Percentiles rank a stretch among this genome's conserved stretches.
These are phyloP conservation scores for Onthophagus taurus DNA, from an alignment of 1,140 invertebrate genomes.

Conservation along the genomic window DNA sequence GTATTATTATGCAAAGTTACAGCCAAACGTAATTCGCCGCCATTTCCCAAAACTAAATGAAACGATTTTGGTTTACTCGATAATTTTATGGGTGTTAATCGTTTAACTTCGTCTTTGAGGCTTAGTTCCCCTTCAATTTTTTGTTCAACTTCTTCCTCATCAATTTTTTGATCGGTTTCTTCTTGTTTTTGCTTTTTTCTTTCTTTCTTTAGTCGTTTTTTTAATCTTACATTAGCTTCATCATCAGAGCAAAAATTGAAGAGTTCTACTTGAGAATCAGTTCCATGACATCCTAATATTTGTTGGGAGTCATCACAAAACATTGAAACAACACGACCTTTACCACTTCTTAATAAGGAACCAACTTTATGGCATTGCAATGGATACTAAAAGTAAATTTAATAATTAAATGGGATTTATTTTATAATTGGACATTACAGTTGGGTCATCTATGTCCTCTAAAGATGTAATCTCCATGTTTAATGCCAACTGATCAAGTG, in stretches of 20 bases:
- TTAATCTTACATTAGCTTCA: slow-evolving; percentile 56
- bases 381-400: slow-evolving; percentile 43
- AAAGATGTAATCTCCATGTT: slow-evolving; percentile 45
- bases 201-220: slow-evolving; percentile 71
- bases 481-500: slow-evolving; percentile 42
- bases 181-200: slow-evolving; percentile 42
- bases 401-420: slow-evolving; percentile 2
- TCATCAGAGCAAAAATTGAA: slow-evolving; percentile 71
- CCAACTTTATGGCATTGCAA: slow-evolving; percentile 65
- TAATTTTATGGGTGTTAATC: slow-evolving; percentile 56
- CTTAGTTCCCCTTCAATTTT: slow-evolving; percentile 32
- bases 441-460: slow-evolving; percentile 46
- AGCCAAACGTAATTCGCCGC: slow-evolving; percentile 55
- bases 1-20: slow-evolving; percentile 59
- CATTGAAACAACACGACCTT: slow-evolving; percentile 62
- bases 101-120: slow-evolving; percentile 64
- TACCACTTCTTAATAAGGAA: slow-evolving; percentile 62
- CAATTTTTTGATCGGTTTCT: slow-evolving; percentile 32
- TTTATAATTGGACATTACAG: slow-evolving; percentile 29
- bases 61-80: slow-evolving; percentile 60
- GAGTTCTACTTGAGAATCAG: slow-evolving; percentile 70
- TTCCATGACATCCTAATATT: slow-evolving; percentile 74
- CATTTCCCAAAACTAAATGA: slow-evolving; percentile 55
- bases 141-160: slow-evolving; percentile 9
- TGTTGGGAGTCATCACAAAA: slow-evolving; percentile 53